Conservation (phyloP, 2,113 vertebrate genomes). For the Charina bottae region DNA sequence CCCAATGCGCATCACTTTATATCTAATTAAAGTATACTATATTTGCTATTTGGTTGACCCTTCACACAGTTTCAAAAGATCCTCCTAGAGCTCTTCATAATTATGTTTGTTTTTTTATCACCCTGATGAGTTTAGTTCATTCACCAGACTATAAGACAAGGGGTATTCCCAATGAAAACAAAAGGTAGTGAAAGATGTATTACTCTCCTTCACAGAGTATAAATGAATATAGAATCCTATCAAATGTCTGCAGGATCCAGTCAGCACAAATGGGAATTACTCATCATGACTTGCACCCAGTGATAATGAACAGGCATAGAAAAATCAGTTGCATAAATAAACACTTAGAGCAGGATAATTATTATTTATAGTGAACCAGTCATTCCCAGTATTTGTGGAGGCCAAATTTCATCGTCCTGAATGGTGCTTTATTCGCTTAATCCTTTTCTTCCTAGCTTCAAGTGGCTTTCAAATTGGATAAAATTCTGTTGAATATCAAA, state of each 20-base stretch:
- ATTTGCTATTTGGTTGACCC: background rate
- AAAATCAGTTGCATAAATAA: background rate
- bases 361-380: background rate
- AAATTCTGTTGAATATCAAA: background rate
- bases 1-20: background rate
- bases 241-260: background rate
- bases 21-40: background rate
- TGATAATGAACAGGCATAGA: background rate
- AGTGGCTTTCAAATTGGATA: background rate
- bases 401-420: background rate
- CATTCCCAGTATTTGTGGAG: background rate
- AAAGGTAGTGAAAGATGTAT: background rate
- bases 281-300: background rate
- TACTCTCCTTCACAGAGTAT: background rate
- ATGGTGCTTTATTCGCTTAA: background rate
- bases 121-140: background rate
- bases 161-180: background rate
- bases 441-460: background rate
- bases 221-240: background rate
- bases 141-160: background rate
- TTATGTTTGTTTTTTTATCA: background rate
- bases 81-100: background rate
- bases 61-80: background rate
- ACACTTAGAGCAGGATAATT: background rate
- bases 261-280: background rate